Evolutionary conservation across 2,888 invertebrate genomes (phyloP).

Genomic region (Tipula lateralis): DNA sequence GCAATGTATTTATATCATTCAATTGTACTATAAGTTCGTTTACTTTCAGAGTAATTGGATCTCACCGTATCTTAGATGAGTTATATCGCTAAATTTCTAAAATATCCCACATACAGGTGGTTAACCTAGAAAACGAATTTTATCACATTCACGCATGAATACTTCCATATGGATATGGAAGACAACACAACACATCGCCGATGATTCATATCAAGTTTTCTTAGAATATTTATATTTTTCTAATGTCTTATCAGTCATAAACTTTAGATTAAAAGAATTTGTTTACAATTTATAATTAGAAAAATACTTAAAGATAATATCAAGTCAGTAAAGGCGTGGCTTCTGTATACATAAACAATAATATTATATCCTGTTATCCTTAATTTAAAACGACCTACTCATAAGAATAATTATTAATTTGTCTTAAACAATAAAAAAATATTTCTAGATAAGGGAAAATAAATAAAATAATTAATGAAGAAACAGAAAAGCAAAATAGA

Average conservation of each 20-base stretch:
- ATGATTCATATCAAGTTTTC: neutral
- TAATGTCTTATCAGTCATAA: neutral
- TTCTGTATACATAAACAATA: neutral
- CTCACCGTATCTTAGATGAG: neutral
- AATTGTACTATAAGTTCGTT: neutral
- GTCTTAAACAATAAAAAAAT: neutral
- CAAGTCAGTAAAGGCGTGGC: neutral
- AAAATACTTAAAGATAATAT: neutral
- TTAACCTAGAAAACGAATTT: neutral
- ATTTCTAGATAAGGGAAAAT: neutral
- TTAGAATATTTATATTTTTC: neutral
- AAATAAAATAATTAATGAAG: neutral
- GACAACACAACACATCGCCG: neutral
- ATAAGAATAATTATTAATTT: neutral
- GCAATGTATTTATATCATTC: neutral
- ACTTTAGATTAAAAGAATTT: neutral
- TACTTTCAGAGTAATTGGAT: neutral
- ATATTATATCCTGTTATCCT: neutral
- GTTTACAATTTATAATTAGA: neutral
- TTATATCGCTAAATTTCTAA: neutral
- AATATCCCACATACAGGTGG: neutral
- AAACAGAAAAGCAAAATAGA: neutral
- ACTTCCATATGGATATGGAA: neutral
- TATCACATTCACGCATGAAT: conserved; percentile 19
- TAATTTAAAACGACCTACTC: neutral